Conservation (phyloP, 1,140 invertebrate genomes). For the Lordiphosa stackelbergi region DNA sequence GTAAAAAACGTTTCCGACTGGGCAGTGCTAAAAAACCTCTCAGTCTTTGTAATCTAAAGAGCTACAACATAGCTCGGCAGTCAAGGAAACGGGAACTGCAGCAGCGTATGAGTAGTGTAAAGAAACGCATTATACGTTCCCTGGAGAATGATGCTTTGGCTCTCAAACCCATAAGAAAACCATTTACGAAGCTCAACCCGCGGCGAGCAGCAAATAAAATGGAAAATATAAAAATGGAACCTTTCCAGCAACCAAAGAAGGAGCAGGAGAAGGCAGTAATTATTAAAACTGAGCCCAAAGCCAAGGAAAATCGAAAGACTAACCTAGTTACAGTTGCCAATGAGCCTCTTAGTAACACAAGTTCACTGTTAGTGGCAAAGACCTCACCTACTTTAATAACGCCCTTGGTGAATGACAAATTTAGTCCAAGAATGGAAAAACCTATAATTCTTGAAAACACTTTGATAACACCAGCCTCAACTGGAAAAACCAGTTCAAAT, state of each 20-base stretch:
- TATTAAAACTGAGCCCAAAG: not conserved
- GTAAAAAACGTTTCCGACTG: not conserved
- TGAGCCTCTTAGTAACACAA: no score
- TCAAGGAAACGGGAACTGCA: conserved; percentile 30
- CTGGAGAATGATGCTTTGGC: conserved; percentile 18
- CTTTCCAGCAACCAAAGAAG: no score
- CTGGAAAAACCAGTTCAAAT: no score
- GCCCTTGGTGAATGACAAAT: no score
- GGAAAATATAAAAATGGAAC: not conserved
- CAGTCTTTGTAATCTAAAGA: conserved; percentile 35
- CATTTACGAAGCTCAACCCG: not conserved
- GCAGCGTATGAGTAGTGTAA: conserved; percentile 30
- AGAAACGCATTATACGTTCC: conserved; percentile 41
- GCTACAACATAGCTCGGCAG: conserved; percentile 46
- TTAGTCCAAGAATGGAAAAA: no score
- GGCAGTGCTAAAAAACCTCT: not conserved
- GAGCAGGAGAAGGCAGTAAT: not conserved
- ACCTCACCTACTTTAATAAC: no score
- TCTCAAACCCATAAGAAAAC: not conserved
- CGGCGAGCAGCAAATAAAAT: not conserved
- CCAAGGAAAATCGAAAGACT: conserved; percentile 1
- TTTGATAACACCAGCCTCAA: no score
- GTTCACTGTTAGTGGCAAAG: no score
- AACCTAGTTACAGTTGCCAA: not conserved
- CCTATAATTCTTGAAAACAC: no score